Evolutionary conservation across 2,113 vertebrate species (phyloP), one percentile per base, ranked within the genome.

Genomic region (Plecturocebus donacophilus): DNA sequence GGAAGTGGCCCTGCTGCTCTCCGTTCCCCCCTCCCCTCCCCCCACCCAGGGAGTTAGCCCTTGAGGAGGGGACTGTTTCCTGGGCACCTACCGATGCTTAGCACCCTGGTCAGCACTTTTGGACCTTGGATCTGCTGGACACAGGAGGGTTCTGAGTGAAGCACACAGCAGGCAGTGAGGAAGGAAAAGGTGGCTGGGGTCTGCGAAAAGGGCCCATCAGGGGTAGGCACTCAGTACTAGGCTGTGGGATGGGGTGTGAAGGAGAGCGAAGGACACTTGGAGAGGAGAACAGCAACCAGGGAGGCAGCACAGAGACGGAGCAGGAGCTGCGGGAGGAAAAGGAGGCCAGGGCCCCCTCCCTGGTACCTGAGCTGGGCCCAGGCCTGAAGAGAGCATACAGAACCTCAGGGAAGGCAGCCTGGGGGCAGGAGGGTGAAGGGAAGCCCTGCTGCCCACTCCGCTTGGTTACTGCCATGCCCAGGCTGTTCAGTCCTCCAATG

Each of bases 301-400:
- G 38, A 64, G 35, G 68, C 32, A 45, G 42, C 83, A 17, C 32
- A 2, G 6, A 87, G 56, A 14, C 0, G 32, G 17, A 52, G 35
- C 4, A 4, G 90, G 25, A n/a, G 17, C 27, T 27, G 25, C 35
- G 40, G 23, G 10, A 42, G 30, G 14, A 49, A 4, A 23, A 13
- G 5, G 52, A 54, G 13, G 35, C 0, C 3, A 17, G 27, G 49
- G 42, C 0, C 0, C 23, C n/a, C 0, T 52, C 38, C 14, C 70
- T 10, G 30, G n/a, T 45, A 19, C 61, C n/a, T 10, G 6, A 88
- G 71, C 95, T 71, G 47, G 30, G 27, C n/a, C 8, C 45, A 47
- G 77, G 40, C 32, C 45, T 9, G 11, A 25, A 64, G 71, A 42
- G 2, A 1, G 27, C 90, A 23, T 1, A n/a, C 11, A 35, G 52